phyloP scores from a whole-genome alignment of 2,797 vertebrate genomes.

The Rhynchotus rufescens region DNA sequence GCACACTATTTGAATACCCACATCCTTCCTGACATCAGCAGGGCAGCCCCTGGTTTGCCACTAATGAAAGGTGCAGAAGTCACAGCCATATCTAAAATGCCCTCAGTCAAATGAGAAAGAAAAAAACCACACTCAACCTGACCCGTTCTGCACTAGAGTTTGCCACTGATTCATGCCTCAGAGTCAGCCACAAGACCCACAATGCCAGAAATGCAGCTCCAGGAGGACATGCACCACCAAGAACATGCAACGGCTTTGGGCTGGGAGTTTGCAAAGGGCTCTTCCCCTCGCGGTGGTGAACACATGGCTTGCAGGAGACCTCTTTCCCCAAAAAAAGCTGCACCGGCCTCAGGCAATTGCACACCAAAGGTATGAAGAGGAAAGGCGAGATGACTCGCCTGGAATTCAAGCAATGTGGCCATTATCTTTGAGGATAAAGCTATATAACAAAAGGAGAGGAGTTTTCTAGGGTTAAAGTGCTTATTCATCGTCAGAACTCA shows the following conservation, averaged over 20 bases:
- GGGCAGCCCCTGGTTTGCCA: not conserved
- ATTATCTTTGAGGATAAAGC: not conserved
- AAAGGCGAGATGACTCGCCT: not conserved
- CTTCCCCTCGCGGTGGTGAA: rapidly evolving
- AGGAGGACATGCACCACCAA: no score
- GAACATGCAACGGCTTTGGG: not conserved
- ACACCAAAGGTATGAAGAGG: not conserved
- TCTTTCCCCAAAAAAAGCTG: not conserved
- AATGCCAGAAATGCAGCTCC: not conserved
- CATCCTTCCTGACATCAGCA: rapidly evolving
- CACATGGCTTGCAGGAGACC: not conserved
- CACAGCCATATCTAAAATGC: not conserved
- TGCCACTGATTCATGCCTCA: not conserved
- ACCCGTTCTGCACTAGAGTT: not conserved
- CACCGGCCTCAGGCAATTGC: not conserved
- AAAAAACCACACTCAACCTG: not conserved
- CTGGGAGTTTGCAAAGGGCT: not conserved
- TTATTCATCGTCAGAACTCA: constrained; percentile 53
- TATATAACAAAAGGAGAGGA: not conserved
- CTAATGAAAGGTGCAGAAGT: not conserved
- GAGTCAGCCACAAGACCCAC: not conserved
- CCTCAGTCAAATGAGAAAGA: not conserved
- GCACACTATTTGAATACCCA: not conserved
- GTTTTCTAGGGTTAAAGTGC: constrained; percentile 20
- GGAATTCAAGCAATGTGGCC: not conserved